Percentiles rank a stretch among this genome's conserved stretches.
Conservation (phyloP, 1,140 invertebrate genomes). For the Trichomalopsis sarcophagae region DNA sequence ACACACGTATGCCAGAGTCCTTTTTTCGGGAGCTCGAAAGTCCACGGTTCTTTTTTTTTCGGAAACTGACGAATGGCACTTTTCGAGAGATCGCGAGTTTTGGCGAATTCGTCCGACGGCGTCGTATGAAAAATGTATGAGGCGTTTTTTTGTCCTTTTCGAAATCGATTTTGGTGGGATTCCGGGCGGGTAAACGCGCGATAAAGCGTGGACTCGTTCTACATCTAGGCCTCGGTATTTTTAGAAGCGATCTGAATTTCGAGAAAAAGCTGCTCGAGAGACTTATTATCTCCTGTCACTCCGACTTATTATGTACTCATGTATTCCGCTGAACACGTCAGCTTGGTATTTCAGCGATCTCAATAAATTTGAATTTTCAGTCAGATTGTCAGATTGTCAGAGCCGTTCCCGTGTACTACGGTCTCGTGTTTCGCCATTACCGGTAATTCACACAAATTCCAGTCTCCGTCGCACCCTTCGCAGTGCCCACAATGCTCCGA, state of each 20-base stretch:
- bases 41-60: neutral
- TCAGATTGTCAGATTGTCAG: neutral
- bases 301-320: neutral
- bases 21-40: neutral
- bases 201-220: neutral
- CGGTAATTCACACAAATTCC: conserved; percentile 10
- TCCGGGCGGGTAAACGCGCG: neutral
- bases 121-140: neutral
- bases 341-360: neutral
- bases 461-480: neutral
- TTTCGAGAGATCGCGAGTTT: neutral
- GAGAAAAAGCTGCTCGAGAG: neutral
- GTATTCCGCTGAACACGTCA: neutral
- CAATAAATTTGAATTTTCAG: conserved; percentile 5
- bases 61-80: neutral
- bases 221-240: neutral
- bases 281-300: conserved; percentile 9
- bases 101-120: neutral
- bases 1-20: neutral
- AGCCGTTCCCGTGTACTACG: neutral
- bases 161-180: neutral
- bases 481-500: neutral
- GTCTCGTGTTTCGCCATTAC: neutral
- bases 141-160: neutral
- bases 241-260: conserved; percentile 21